phyloP scores from a whole-genome alignment of 2,797 vertebrate species.

The Emydoidea blandingii region DNA sequence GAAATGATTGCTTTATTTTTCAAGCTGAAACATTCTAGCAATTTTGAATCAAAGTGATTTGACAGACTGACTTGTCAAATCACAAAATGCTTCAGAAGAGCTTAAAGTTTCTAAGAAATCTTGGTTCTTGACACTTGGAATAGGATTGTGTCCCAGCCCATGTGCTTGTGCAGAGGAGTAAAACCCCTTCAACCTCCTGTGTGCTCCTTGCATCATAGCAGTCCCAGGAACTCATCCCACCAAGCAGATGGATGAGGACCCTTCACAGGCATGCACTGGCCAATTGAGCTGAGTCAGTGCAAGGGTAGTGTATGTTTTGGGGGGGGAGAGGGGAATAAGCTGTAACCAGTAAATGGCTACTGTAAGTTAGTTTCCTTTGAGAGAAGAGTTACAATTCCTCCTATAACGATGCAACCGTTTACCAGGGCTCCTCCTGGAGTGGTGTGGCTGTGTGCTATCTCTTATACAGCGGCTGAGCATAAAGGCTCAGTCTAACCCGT shows the following conservation, averaged over 20 bases:
- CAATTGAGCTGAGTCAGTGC: not conserved
- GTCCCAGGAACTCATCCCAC: not conserved
- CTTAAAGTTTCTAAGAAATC: not conserved
- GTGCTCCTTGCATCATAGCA: not conserved
- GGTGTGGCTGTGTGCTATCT: not conserved
- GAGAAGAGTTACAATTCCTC: too few relatives aligned
- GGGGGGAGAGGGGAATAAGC: not conserved
- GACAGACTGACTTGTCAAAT: not conserved
- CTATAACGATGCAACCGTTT: not conserved
- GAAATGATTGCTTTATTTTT: not conserved
- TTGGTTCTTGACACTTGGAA: not conserved
- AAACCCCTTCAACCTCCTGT: not conserved
- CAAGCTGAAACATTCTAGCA: not conserved
- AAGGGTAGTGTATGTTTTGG: too few relatives aligned
- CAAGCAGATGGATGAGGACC: not conserved
- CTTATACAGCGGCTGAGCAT: not conserved
- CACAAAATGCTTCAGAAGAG: not conserved
- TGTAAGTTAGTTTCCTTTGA: not conserved
- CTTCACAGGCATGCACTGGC: not conserved
- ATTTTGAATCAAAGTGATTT: not conserved
- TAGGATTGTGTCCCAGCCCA: not conserved
- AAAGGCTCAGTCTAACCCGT: not conserved
- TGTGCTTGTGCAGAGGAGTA: not conserved
- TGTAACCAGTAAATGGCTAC: not conserved
- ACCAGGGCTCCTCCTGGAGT: not conserved